phyloP scores from a whole-genome alignment of 2,797 vertebrate species.

The Eleutherodactylus coqui region DNA sequence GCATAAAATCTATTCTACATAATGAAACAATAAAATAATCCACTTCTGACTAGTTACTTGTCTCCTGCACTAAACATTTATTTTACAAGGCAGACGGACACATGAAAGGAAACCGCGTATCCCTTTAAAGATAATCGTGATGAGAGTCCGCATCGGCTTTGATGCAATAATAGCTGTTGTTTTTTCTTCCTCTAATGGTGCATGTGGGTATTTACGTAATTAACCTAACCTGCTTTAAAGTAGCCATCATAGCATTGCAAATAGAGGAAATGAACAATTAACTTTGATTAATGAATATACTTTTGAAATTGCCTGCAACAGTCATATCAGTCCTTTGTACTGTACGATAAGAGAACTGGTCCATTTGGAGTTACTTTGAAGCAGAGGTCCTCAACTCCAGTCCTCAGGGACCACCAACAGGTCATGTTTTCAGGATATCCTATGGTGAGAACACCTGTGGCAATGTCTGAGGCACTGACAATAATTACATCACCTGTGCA shows the following conservation, averaged over 20 bases:
- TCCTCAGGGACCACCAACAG: no score
- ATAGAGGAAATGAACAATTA: conserved; percentile 1
- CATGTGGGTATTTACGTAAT: conserved; percentile 15
- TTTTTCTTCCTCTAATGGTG: conserved; percentile 33
- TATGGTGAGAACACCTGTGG: no score
- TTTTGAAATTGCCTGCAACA: neutral
- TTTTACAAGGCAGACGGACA: neutral
- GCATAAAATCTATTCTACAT: neutral
- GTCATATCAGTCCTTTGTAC: conserved; percentile 16
- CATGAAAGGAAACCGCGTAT: neutral
- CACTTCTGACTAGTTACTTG: neutral
- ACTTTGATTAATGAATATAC: neutral
- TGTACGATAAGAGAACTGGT: neutral
- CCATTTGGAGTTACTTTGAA: no score
- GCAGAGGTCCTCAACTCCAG: no score
- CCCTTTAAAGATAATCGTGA: neutral
- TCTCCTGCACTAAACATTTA: neutral
- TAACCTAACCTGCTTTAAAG: neutral
- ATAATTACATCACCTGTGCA: no score
- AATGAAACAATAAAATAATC: neutral
- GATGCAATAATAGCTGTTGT: conserved; percentile 13
- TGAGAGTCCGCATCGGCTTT: conserved; percentile 22
- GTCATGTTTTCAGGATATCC: no score
- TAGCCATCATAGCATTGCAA: neutral
- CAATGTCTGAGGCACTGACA: no score